Evolutionary conservation across 1,140 invertebrate species (phyloP), one percentile per base, ranked within the genome.

Genomic region (Drosophila mayri): DNA sequence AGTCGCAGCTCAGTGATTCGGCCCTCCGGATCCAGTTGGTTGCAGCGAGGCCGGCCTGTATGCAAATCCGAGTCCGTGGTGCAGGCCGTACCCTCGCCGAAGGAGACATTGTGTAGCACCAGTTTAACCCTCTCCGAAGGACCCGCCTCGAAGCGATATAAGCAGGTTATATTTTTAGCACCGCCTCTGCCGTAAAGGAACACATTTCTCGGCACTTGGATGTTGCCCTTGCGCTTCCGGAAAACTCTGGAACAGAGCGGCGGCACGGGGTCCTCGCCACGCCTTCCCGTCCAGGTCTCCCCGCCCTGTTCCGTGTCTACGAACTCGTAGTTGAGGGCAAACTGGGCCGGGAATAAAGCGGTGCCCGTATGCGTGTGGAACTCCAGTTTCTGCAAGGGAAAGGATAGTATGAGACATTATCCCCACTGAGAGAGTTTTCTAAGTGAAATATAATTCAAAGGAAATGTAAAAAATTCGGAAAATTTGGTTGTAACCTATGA

Each of bases 271-370:
- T 97, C 93, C 20, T 94, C 93, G 4, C 96, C 96, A 1, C 94
- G 93, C 32, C 93, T 93, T 0, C 94, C 94, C 30, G 93, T 66
- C 95, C 95, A 96, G 0, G 93, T 92, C 55, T 96, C 95, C 3
- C 96, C 96, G 20, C 95, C 95, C 63, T 97, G 94, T 46, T 95
- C 93, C 0, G 96, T 97, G 85, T 97, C 96, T 3, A 98, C 95
- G 79, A 98, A 98, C 91, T 98, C 97, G 91, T 98, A 98, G 60
- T 96, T 95, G 37, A 96, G 84, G 37, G 94, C 93, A 81, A 96
- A 96, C 28, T 94, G 93, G 3, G 95, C 94, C 9, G 95, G 95
- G 81, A 95, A 95, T 5, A 96, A 93, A 22, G 95, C 95, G 10
- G 95, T 96, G 25, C 95, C 95, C 61, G 94, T 93, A 85, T 94